Conservation (phyloP, 2,888 invertebrate genomes). For the Cistogaster globosa region DNA sequence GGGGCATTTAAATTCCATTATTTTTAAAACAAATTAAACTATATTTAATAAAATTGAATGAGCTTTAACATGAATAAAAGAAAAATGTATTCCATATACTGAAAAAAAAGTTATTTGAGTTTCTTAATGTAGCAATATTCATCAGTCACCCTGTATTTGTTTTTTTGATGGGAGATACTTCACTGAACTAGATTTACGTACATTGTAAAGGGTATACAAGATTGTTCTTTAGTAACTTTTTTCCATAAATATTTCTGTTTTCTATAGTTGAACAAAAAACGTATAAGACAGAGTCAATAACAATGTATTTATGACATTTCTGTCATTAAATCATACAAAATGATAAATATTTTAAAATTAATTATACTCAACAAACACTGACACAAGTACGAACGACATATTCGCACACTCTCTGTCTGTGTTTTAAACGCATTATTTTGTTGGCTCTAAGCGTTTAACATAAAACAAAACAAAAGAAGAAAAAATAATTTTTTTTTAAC, state of each 20-base stretch:
- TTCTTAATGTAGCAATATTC: too few species aligned
- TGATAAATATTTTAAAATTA: conserved; percentile 39
- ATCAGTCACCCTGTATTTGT: too few species aligned
- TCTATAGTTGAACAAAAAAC: conserved; percentile 19
- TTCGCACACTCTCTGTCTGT: neutral
- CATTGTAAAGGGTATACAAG: too few species aligned
- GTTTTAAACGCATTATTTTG: conserved; percentile 45
- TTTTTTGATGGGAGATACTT: too few species aligned
- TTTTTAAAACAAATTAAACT: too few species aligned
- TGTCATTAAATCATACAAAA: conserved; percentile 41
- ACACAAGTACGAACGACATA: neutral
- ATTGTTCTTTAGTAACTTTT: conserved; percentile 6
- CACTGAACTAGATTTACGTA: too few species aligned
- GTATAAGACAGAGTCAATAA: conserved; percentile 18
- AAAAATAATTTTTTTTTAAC: conserved; percentile 50
- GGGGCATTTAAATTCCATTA: too few species aligned
- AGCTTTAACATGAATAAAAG: too few species aligned
- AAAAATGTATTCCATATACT: too few species aligned
- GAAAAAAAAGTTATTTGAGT: too few species aligned
- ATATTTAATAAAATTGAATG: too few species aligned
- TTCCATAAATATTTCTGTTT: neutral
- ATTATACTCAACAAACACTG: conserved; percentile 1
- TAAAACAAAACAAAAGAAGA: neutral
- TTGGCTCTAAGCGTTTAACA: conserved; percentile 39
- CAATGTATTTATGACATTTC: conserved; percentile 47